Conservation (phyloP, 2,113 vertebrate genomes). For the Eretmochelys imbricata region DNA sequence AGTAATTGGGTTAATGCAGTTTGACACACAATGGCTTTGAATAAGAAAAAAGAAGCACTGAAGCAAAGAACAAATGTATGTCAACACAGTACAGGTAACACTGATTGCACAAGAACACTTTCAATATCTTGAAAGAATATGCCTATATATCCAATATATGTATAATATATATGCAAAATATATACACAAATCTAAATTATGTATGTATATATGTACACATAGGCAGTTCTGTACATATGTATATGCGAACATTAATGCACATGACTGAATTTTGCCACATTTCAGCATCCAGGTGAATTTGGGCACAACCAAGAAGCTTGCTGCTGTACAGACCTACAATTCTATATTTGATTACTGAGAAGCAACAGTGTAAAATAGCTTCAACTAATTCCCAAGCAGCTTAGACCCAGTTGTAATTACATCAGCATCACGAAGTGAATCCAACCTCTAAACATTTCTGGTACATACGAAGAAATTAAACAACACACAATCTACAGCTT, state of each 20-base stretch:
- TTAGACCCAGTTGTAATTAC: neutral
- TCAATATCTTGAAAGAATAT: slow-evolving; percentile 39
- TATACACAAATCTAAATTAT: slow-evolving; percentile 71
- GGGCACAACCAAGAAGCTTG: neutral
- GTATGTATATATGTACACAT: slow-evolving; percentile 78
- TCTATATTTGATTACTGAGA: neutral
- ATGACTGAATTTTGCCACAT: slow-evolving; percentile 29
- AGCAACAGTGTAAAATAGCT: neutral
- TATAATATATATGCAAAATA: slow-evolving; percentile 73
- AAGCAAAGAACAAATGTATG: slow-evolving; percentile 19
- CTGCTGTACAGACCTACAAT: slow-evolving; percentile 51
- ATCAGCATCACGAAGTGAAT: rapidly evolving
- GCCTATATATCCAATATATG: slow-evolving; percentile 54
- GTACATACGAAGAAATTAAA: slow-evolving; percentile 7
- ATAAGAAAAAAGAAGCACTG: slow-evolving; percentile 37
- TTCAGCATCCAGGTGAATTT: slow-evolving; percentile 29
- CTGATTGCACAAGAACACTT: slow-evolving; percentile 63
- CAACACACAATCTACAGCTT: neutral
- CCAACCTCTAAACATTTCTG: slow-evolving; percentile 1
- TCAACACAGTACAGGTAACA: slow-evolving; percentile 49
- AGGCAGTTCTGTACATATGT: slow-evolving; percentile 72
- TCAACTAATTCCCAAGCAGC: slow-evolving; percentile 24
- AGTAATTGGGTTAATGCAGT: slow-evolving; percentile 27
- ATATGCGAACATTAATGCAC: slow-evolving; percentile 42
- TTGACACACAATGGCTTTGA: slow-evolving; percentile 5